These are phyloP conservation scores for Cathartes aura DNA, from an alignment of 2,113 vertebrate species.

Conservation along the genomic window DNA sequence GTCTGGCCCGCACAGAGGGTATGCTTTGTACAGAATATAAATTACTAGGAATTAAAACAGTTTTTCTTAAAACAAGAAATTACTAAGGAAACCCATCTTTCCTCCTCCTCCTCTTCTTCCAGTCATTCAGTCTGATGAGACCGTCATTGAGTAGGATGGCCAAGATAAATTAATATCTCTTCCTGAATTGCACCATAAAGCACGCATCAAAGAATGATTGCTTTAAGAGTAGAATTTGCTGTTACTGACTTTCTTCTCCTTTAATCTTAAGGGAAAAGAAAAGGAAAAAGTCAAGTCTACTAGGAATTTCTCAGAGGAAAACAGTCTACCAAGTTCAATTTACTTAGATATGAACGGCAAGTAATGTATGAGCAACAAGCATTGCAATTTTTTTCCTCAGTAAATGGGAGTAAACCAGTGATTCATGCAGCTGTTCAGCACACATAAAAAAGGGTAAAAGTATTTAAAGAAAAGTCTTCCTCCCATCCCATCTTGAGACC, in stretches of 20 bases:
- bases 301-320: background rate
- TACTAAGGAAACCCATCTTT: background rate
- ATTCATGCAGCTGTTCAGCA: background rate
- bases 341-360: background rate
- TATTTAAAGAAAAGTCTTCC: background rate
- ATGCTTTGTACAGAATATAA: slow-evolving; percentile 64
- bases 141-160: background rate
- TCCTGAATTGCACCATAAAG: background rate
- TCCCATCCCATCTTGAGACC: background rate
- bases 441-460: background rate
- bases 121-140: background rate
- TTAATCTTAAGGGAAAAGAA: slow-evolving; percentile 78
- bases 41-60: slow-evolving; percentile 49
- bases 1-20: background rate
- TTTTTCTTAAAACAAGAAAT: slow-evolving; percentile 9
- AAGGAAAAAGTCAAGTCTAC: background rate
- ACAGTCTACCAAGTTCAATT: background rate
- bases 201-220: background rate
- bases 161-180: background rate
- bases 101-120: slow-evolving; percentile 23
- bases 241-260: slow-evolving; percentile 91
- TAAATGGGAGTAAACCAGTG: background rate
- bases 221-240: slow-evolving; percentile 92
- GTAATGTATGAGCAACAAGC: background rate
- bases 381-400: background rate